Base-by-base conservation (phyloP, 2,888 invertebrate genomes). In the Erynnis tages region DNA sequence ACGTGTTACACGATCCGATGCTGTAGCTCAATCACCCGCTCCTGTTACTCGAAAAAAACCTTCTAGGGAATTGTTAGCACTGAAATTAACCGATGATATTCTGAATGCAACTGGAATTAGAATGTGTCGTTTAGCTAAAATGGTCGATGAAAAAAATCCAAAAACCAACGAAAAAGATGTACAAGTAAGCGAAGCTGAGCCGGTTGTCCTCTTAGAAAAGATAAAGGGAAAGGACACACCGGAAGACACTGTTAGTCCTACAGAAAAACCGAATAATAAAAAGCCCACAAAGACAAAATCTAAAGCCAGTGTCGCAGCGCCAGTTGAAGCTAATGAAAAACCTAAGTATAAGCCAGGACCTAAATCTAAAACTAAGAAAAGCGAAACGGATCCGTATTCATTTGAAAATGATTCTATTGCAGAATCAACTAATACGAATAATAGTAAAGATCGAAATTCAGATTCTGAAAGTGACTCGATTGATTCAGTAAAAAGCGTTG, bases 41-140 rank as follows among this genome's bases (percentile, higher is more conserved):
- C 41, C 66, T 58, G 53, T 65, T 35, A 56, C 54, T 10, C 62
- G 59, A 50, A 75, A 83, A 60, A 80, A 79, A 59, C 66, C 61
- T 27, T 72, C 71, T 45, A 76, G 79, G 56, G 94, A 94, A 64
- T 68, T 94, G 40, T 91, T 92, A 63, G 87, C 90, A 71, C 79
- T 94, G 1, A 94, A 94, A 60, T 92, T 93, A 47, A 89, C 91
- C 58, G 91, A 93, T 58, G 93, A 91, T 21, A 91, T 93, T 41
- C 62, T 86, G 47, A 82, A 91, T 45, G 91, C 92, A 8, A 92
- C 92, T 1, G 93, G 93, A 7, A 91, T 92, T 65, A 81, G 94
- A 58, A 91, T 91, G 87, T 94, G 93, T 67, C 90, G 92, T 40
- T 68, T 92, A 48, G 84, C 91, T 21, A 92, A 91, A 74, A 79